Conservation (phyloP, 1,140 invertebrate species). For the Vanessa tameamea region DNA sequence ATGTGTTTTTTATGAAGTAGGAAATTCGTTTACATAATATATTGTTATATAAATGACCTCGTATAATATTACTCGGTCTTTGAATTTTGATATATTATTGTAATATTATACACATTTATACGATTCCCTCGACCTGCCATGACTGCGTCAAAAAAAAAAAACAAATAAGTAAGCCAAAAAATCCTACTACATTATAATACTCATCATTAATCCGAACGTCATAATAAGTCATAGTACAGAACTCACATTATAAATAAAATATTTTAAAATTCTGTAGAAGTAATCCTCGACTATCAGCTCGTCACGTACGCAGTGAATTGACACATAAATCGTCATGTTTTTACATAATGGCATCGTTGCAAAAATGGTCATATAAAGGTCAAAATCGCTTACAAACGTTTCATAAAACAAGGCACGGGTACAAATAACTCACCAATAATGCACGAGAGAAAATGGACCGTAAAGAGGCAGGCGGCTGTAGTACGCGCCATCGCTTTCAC, state of each 20-base stretch:
- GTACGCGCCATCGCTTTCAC: slow-evolving; percentile 64
- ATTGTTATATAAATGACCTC: too few relatives aligned
- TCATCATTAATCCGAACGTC: background rate
- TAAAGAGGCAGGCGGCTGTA: slow-evolving; percentile 67
- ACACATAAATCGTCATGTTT: slow-evolving; percentile 26
- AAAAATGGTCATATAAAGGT: slow-evolving; percentile 30
- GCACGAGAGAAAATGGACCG: slow-evolving; percentile 71
- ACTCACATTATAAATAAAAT: slow-evolving; percentile 1
- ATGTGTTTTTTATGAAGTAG: too few relatives aligned
- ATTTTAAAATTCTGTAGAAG: slow-evolving; percentile 7
- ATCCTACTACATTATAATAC: background rate
- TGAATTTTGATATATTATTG: too few relatives aligned
- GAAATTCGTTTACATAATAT: too few relatives aligned
- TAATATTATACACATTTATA: too few relatives aligned
- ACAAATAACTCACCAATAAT: slow-evolving; percentile 68
- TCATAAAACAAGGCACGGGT: slow-evolving; percentile 25
- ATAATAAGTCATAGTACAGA: background rate
- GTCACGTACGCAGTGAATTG: slow-evolving; percentile 20
- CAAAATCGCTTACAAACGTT: slow-evolving; percentile 37
- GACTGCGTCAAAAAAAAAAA: too few relatives aligned
- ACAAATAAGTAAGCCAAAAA: background rate
- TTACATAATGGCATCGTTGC: slow-evolving; percentile 24
- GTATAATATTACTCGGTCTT: too few relatives aligned
- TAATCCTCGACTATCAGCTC: slow-evolving; percentile 10
- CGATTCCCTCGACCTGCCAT: too few relatives aligned